Evolutionary conservation across 1,140 invertebrate species (phyloP).

Genomic region (Drosophila tani): DNA sequence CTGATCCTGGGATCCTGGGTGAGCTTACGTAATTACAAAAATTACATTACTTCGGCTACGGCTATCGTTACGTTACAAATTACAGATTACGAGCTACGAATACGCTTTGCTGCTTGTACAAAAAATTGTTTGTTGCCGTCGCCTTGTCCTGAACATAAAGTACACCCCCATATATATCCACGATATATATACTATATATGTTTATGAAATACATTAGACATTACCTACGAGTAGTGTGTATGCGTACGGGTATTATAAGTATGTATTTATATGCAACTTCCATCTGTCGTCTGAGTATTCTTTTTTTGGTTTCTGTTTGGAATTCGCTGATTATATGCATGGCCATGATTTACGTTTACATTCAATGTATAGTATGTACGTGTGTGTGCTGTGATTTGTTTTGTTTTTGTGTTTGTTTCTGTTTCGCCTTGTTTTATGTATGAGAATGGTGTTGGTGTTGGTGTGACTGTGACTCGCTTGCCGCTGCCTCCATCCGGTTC

Average conservation of each 20-base stretch:
- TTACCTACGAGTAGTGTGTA: constrained; percentile 49
- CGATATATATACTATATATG: constrained; percentile 37
- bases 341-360: constrained; percentile 81
- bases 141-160: constrained; percentile 49
- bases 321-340: constrained; percentile 82
- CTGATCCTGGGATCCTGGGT: constrained; percentile 13
- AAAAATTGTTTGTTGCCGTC: constrained; percentile 48
- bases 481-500: constrained; percentile 17
- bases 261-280: constrained; percentile 64
- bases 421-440: constrained; percentile 27
- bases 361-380: constrained; percentile 61
- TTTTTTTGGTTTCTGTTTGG: constrained; percentile 69
- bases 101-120: constrained; percentile 61
- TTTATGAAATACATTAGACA: constrained; percentile 34
- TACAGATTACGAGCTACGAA: constrained; percentile 57
- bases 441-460: constrained; percentile 49
- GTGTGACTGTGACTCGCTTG: constrained; percentile 42
- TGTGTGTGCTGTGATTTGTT: constrained; percentile 46
- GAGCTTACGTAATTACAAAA: constrained; percentile 69
- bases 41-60: constrained; percentile 52
- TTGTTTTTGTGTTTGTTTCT: constrained; percentile 8
- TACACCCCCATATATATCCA: constrained; percentile 43
- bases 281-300: constrained; percentile 74
- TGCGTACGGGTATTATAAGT: constrained; percentile 43
- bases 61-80: constrained; percentile 51